A percentile compares a stretch with the other conserved stretches of the same genome.
Conservation (phyloP, 2,797 vertebrate species). For the Eremophila alpestris region DNA sequence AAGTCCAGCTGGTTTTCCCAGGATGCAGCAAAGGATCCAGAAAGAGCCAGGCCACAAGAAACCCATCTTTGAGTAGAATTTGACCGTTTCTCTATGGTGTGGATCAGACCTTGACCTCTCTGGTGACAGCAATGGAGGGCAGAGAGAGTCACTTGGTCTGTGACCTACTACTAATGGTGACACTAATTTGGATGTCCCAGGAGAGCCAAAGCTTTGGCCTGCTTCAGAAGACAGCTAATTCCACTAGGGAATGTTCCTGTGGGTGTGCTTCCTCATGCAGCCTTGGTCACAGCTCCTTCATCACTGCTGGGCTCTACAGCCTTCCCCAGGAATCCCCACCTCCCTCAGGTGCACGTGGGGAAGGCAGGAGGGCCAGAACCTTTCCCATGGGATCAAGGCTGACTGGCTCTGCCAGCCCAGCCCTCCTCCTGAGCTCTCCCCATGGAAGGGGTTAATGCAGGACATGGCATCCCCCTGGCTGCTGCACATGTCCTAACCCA, state of each 20-base stretch:
- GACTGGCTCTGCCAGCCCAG: background rate
- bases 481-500: background rate
- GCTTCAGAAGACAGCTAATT: background rate
- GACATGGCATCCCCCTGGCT: background rate
- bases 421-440: background rate
- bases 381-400: background rate
- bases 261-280: fast-evolving
- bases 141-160: background rate
- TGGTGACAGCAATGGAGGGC: background rate
- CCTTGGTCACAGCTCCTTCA: background rate
- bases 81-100: background rate
- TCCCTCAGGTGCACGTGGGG: fast-evolving
- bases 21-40: background rate
- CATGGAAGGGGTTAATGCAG: background rate
- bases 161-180: background rate
- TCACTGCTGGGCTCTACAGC: background rate
- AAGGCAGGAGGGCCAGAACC: background rate
- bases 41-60: background rate
- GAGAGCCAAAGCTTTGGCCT: background rate
- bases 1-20: background rate
- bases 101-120: background rate
- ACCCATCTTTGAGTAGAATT: background rate
- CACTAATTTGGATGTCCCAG: background rate
- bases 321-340: background rate
- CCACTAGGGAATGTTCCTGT: fast-evolving